phyloP scores from a whole-genome alignment of 1,140 invertebrate genomes.

The Drosophila pseudoobscura region DNA sequence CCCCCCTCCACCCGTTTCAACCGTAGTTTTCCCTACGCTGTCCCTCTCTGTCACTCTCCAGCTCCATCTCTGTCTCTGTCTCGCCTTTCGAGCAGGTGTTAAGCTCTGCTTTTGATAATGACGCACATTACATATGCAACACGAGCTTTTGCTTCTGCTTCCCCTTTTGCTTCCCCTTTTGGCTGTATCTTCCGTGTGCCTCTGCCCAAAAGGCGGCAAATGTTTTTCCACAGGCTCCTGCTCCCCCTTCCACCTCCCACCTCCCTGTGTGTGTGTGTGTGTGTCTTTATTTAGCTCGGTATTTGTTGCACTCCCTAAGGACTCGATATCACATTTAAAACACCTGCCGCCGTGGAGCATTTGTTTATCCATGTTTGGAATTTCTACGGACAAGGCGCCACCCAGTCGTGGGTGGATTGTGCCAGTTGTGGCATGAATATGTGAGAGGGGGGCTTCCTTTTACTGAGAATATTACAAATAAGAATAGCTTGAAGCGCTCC shows the following conservation, averaged over 20 bases:
- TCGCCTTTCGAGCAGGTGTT: slow-evolving; percentile 37
- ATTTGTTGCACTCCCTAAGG: slow-evolving; percentile 61
- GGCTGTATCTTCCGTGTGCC: not conserved
- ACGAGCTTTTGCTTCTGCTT: slow-evolving; percentile 31
- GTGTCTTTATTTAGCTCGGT: slow-evolving; percentile 26
- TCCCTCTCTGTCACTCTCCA: too few relatives aligned
- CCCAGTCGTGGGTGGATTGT: too few relatives aligned
- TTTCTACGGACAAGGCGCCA: too few relatives aligned
- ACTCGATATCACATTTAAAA: slow-evolving; percentile 56
- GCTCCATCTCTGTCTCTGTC: not conserved
- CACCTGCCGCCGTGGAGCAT: slow-evolving; percentile 48
- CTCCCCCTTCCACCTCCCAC: not conserved
- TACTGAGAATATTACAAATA: too few relatives aligned
- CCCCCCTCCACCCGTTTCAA: not conserved
- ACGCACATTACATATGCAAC: slow-evolving; percentile 71
- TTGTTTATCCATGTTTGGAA: slow-evolving; percentile 15
- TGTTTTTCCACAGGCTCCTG: slow-evolving; percentile 23
- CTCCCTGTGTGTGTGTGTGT: not conserved
- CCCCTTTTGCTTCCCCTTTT: slow-evolving; percentile 28
- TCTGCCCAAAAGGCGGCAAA: slow-evolving; percentile 42
- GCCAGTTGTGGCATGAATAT: not conserved
- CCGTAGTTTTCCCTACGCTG: not conserved
- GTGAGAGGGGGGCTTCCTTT: too few relatives aligned
- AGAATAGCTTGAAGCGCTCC: too few relatives aligned
- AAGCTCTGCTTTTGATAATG: slow-evolving; percentile 67